Evolutionary conservation across 2,113 vertebrate species (phyloP), one percentile per base, ranked within the genome.

Genomic region (Chaetodon trifascialis): DNA sequence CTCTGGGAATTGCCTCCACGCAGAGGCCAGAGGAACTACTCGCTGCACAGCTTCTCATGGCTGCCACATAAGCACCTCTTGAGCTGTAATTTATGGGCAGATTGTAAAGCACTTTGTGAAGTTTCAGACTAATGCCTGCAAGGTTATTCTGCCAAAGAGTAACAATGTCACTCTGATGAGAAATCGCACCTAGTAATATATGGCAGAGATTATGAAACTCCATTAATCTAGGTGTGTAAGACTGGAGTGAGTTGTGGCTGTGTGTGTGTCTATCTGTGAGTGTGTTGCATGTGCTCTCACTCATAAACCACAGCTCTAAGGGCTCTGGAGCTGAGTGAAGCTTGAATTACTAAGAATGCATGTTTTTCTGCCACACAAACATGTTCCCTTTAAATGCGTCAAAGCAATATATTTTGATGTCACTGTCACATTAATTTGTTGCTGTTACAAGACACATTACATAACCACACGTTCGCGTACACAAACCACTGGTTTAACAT

Each of bases 71-170:
- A 86, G 89, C 81, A 69, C 79, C 86, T 66, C 79, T 82, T 56
- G 59, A 88, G 83, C 82, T 76, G 76, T 79, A 80, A 91, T 91
- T 91, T 89, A 91, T 84, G 85, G 63, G 67, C 56, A 47, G 63
- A 85, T 79, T 83, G 86, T 89, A 88, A 90, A 91, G 84, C 88
- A 84, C 82, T 90, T 88, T 86, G 76, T 62, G 73, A 81, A 79
- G 75, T 84, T 83, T 85, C 79, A 75, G 52, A 76, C 46, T 89
- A 79, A 88, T 64, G 85, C 79, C 88, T 72, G 70, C 74, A 79
- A 91, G 90, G 87, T 90, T 91, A 84, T 82, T 83, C 81, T 71
- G 65, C 84, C 67, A 77, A 74, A 80, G 87, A 88, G 89, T 72
- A 83, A 87, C 82, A 87, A 73, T 84, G 86, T 89, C 83, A 84